Base-by-base conservation (phyloP, 1,140 invertebrate genomes). In the Drosophila watanabei region DNA sequence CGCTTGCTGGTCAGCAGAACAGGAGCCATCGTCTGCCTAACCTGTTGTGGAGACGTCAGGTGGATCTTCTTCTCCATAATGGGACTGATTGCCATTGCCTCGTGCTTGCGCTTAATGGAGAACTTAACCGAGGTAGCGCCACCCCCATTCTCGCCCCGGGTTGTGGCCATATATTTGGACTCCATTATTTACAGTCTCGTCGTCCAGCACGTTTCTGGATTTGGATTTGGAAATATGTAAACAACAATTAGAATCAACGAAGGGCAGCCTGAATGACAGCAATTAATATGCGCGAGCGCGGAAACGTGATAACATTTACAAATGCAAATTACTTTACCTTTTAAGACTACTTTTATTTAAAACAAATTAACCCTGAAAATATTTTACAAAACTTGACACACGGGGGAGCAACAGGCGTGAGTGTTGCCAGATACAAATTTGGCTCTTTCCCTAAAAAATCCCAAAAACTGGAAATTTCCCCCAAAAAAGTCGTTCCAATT, bases 151-250 rank as follows among this genome's bases (percentile, higher is more conserved):
- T 49, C 64, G 7, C 49, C 45, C 48, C 56, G 82, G 41, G 65
- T 57, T 16, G 49, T 79, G 24, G 85, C 81, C 54, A 86, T 37
- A 41, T 86, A 86, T 63, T 86, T 86, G 1, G 83, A 86, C 9
- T 86, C 83, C 83, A 86, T 86, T 57, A 69, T 65, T 60, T 65
- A 51, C 35, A 43, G 33, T 20, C 30, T 32, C 9, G 30, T 28
- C 30, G 63, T 0, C 46, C 48, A 30, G 39, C 63, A 71, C 68
- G 68, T 71, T 71, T 69, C 63, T 69, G 18, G 14, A 63, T 39
- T 10, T 28, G 9, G 13, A 18, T 1, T 6, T 6, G 28, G 28
- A 51, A 37, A 45, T 20, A 37, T 37, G 48, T 37, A 68, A 45
- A 35, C 37, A 65, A 62, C 5, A 13, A 24, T 16, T 28, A 20